phyloP scores from a whole-genome alignment of 2,113 vertebrate species.

The Bostrychus sinensis region DNA sequence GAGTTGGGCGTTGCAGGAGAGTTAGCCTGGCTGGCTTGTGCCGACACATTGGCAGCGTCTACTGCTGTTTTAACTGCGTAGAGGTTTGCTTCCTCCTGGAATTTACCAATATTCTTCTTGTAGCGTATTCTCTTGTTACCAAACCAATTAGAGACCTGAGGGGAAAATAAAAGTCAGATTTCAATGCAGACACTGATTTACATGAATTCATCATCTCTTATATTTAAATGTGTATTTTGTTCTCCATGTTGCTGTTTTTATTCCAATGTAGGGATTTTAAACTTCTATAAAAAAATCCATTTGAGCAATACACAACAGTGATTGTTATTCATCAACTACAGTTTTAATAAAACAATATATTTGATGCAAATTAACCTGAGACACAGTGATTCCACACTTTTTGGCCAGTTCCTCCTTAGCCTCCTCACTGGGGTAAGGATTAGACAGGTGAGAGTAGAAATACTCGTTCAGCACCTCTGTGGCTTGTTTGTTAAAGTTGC shows the following conservation, averaged over 20 bases:
- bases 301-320: not conserved
- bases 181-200: not conserved
- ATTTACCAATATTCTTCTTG: constrained; percentile 93
- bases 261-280: not conserved
- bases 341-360: not conserved
- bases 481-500: constrained; percentile 92
- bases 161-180: constrained; percentile 18
- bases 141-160: constrained; percentile 92
- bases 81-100: constrained; percentile 90
- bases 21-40: constrained; percentile 85
- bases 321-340: not conserved
- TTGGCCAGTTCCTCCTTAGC: constrained; percentile 92
- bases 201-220: constrained; percentile 10
- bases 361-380: constrained; percentile 79
- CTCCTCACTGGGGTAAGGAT: constrained; percentile 92
- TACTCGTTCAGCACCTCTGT: constrained; percentile 92
- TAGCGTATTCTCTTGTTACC: constrained; percentile 93
- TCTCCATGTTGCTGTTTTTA: not conserved
- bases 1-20: constrained; percentile 86
- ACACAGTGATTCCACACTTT: constrained; percentile 89
- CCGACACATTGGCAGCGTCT: constrained; percentile 83
- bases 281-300: not conserved
- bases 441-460: constrained; percentile 92
- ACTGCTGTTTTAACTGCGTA: constrained; percentile 87
- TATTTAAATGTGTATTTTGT: not conserved